phyloP scores from a whole-genome alignment of 2,888 invertebrate genomes.

The Hipparchia sbordonii region DNA sequence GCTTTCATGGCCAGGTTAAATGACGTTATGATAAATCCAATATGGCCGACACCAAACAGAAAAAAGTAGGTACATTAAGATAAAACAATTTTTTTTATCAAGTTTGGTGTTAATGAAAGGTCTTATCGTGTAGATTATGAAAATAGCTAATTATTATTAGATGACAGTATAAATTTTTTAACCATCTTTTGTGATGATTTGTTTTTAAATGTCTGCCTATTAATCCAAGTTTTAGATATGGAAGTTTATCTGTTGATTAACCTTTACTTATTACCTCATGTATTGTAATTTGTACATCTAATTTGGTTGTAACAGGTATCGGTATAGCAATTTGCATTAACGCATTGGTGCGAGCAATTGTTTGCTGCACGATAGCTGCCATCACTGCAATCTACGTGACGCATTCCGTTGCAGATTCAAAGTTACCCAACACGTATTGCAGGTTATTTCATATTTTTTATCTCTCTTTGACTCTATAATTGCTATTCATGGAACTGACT shows the following conservation, averaged over 20 bases:
- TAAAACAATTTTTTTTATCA: not conserved
- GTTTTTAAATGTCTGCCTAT: too few relatives aligned
- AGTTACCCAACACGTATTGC: conserved; percentile 70
- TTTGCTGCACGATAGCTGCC: conserved; percentile 63
- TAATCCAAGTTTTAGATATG: not conserved
- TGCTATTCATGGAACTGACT: too few relatives aligned
- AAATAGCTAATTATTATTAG: not conserved
- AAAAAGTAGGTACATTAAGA: not conserved
- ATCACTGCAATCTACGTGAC: conserved; percentile 61
- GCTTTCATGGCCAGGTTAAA: not conserved
- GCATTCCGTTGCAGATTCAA: conserved; percentile 58
- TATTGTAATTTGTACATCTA: not conserved
- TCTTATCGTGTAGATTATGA: not conserved
- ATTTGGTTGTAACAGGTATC: conserved; percentile 54
- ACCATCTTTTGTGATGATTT: too few relatives aligned
- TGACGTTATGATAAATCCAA: not conserved
- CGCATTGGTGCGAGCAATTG: conserved; percentile 67
- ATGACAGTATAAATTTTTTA: too few relatives aligned
- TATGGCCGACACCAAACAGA: not conserved
- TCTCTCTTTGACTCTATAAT: too few relatives aligned
- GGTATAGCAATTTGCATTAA: conserved; percentile 73
- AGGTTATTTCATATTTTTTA: conserved; percentile 49
- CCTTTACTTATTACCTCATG: too few relatives aligned
- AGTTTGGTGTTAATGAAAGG: not conserved
- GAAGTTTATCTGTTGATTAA: not conserved